A percentile compares a stretch with the other conserved stretches of the same genome.
These are phyloP conservation scores for Cheilosia vulpina DNA, from an alignment of 2,888 invertebrate genomes.

Conservation along the genomic window DNA sequence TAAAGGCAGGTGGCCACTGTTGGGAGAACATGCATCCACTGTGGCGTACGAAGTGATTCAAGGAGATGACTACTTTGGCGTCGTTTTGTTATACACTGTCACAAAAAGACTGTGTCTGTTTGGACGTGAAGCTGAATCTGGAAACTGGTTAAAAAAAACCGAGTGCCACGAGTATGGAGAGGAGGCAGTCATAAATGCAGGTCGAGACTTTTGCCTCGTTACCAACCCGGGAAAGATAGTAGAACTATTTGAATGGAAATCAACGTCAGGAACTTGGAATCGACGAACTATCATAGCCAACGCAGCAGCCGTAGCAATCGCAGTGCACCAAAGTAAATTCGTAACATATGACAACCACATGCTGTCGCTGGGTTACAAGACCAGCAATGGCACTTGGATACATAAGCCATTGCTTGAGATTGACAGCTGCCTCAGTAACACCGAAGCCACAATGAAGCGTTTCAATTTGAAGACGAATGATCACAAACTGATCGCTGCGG, in stretches of 20 bases:
- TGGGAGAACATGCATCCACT: constrained; percentile 24
- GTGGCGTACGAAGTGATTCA: constrained; percentile 18
- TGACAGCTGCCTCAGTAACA: constrained; percentile 7
- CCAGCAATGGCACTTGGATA: constrained; percentile 1
- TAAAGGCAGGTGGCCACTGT: constrained; percentile 42
- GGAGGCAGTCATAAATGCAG: constrained; percentile 1
- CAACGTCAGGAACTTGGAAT: background rate
- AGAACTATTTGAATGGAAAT: constrained; percentile 30
- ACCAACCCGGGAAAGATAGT: constrained; percentile 12
- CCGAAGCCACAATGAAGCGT: constrained; percentile 16
- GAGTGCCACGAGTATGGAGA: constrained; percentile 18
- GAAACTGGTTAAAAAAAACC: constrained; percentile 13
- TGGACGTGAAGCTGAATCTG: background rate
- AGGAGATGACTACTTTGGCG: constrained; percentile 35
- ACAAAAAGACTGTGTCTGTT: constrained; percentile 38
- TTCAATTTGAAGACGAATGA: background rate
- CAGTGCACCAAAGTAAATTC: constrained; percentile 17
- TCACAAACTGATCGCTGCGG: constrained; percentile 6
- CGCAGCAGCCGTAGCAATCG: background rate
- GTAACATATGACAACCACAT: constrained; percentile 30
- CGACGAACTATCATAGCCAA: background rate
- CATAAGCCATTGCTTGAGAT: background rate
- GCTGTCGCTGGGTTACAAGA: constrained; percentile 20
- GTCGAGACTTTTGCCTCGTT: constrained; percentile 1
- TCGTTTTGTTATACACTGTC: constrained; percentile 9